Conservation (phyloP, 1,140 invertebrate genomes). For the Drosophila albomicans region DNA sequence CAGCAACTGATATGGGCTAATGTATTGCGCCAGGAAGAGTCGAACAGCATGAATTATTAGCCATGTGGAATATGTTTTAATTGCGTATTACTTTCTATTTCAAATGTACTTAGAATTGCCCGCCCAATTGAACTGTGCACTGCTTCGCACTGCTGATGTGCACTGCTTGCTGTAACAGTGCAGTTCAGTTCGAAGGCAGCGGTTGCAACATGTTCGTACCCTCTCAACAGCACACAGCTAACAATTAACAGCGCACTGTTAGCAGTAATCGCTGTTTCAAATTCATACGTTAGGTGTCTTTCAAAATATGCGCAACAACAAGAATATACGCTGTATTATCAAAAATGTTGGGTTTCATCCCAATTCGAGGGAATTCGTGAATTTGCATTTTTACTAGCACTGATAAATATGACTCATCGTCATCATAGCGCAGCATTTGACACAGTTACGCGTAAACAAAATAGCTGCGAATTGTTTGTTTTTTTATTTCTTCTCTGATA, state of each 20-base stretch:
- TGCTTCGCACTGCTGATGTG: constrained; percentile 42
- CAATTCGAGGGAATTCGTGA: constrained; percentile 19
- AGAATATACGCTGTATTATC: background rate
- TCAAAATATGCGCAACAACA: constrained; percentile 24
- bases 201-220: constrained; percentile 53
- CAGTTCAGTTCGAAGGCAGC: background rate
- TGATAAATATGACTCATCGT: constrained; percentile 53
- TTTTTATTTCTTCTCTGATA: constrained; percentile 47
- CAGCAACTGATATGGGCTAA: constrained; percentile 22
- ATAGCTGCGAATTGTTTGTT: constrained; percentile 24
- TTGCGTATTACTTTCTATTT: background rate
- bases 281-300: constrained; percentile 13
- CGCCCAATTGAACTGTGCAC: constrained; percentile 21
- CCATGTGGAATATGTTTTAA: background rate
- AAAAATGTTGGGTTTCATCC: constrained; percentile 6
- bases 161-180: constrained; percentile 54
- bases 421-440: constrained; percentile 49
- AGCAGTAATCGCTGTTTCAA: background rate
- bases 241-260: constrained; percentile 43
- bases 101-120: constrained; percentile 9
- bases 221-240: constrained; percentile 42
- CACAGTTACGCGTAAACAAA: constrained; percentile 68
- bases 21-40: background rate
- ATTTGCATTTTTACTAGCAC: constrained; percentile 21
- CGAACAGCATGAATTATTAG: background rate